Conservation (phyloP, 2,888 invertebrate species). For the Cecidostiba fungosa region DNA sequence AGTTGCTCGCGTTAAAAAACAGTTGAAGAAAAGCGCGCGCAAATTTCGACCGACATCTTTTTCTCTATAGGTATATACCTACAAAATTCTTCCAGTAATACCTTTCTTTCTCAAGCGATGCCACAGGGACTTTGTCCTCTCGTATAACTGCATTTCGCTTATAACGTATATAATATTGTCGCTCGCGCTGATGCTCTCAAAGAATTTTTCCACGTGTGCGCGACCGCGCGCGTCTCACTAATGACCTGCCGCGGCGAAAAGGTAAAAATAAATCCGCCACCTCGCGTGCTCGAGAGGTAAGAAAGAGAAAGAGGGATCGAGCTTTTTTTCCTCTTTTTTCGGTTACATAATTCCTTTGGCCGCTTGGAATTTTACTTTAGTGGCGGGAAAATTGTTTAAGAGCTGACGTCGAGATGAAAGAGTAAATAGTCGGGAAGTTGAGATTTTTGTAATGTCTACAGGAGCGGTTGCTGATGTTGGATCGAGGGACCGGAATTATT, state of each 20-base stretch:
- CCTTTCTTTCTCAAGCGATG: not conserved
- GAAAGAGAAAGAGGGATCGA: not conserved
- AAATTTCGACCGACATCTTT: not conserved
- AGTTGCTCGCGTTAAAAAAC: not conserved
- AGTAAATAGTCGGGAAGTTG: not conserved
- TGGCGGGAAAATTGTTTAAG: not conserved
- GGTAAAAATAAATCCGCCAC: constrained; percentile 30
- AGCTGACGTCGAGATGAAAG: not conserved
- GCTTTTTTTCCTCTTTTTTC: not conserved
- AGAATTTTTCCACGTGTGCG: not conserved
- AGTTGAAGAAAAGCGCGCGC: not conserved
- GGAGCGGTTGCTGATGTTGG: not conserved
- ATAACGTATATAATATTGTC: not conserved
- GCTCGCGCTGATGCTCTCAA: not conserved
- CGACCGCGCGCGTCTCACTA: not conserved
- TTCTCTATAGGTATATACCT: no score
- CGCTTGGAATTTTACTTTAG: not conserved
- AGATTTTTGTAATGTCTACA: not conserved
- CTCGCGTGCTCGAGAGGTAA: not conserved
- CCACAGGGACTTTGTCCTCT: not conserved
- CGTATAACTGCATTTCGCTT: constrained; percentile 15
- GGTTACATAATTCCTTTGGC: not conserved
- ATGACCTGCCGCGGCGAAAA: not conserved
- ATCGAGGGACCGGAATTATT: not conserved
- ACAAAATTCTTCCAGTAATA: no score